These are phyloP conservation scores for Trichopoda pennipes DNA, from an alignment of 2,888 invertebrate genomes.

Conservation along the genomic window DNA sequence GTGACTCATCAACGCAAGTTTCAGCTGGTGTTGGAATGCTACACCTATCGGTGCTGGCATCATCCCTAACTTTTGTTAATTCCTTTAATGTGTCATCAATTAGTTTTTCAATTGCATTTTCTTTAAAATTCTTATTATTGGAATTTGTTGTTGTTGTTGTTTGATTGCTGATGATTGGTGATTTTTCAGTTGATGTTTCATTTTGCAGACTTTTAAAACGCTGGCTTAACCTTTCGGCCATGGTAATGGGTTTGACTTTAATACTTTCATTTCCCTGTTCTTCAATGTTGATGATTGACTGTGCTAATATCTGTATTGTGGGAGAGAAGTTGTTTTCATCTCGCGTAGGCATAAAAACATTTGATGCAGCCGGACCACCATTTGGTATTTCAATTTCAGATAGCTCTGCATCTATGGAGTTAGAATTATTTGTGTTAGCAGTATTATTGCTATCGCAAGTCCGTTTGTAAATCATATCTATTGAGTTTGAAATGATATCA, in stretches of 20 bases:
- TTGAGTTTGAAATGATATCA: conserved; percentile 50
- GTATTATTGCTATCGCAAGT: neutral
- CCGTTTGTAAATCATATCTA: conserved; percentile 50
- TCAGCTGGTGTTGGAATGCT: neutral
- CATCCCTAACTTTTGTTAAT: conserved; percentile 63
- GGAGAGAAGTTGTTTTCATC: conserved; percentile 67
- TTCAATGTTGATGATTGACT: conserved; percentile 68
- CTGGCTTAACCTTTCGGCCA: conserved; percentile 74
- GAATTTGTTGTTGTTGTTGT: neutral
- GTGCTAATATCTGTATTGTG: conserved; percentile 68
- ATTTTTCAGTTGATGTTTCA: neutral
- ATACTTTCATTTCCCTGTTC: conserved; percentile 25
- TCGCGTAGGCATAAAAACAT: conserved; percentile 68
- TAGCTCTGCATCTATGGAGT: neutral
- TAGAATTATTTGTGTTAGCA: neutral
- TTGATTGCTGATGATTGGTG: neutral
- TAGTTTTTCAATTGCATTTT: conserved; percentile 39
- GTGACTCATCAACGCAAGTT: neutral
- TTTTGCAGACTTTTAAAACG: conserved; percentile 72
- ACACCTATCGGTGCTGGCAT: neutral
- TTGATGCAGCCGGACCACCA: conserved; percentile 38
- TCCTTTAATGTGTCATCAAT: conserved; percentile 33
- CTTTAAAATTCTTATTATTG: conserved; percentile 12
- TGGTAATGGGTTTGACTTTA: conserved; percentile 69
- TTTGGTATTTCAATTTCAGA: neutral